Evolutionary conservation across 2,113 vertebrate species (phyloP).

Genomic region (Microcebus murinus): DNA sequence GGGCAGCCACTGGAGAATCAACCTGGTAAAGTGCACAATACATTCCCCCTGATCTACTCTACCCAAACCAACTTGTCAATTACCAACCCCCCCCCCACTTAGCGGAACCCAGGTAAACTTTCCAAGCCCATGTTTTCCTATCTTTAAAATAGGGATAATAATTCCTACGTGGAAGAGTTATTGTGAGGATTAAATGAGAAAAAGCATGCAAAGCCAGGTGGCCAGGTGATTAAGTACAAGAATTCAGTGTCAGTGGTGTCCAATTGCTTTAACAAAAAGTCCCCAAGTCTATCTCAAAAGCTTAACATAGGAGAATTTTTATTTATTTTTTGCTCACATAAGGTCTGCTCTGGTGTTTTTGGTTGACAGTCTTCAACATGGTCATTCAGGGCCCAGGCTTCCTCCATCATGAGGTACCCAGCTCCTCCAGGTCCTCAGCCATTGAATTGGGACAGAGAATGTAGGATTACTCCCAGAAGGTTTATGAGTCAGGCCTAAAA

Average conservation of each 20-base stretch:
- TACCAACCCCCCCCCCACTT: too few species aligned
- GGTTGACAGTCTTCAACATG: background rate
- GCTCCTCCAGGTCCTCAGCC: background rate
- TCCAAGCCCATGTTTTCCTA: background rate
- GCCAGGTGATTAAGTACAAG: background rate
- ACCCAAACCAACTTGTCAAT: background rate
- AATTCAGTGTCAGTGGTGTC: background rate
- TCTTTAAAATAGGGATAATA: background rate
- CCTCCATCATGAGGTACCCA: background rate
- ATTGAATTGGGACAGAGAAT: background rate
- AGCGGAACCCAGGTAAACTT: background rate
- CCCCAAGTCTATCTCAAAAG: background rate
- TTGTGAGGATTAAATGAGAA: conserved; percentile 5
- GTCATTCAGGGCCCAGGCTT: background rate
- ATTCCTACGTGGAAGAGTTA: background rate
- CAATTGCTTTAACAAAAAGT: background rate
- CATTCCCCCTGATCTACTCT: background rate
- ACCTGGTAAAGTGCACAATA: background rate
- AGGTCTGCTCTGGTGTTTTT: background rate
- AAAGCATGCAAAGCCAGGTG: background rate
- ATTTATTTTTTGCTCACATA: background rate
- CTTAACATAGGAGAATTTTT: background rate
- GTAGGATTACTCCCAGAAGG: background rate
- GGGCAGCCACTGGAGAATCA: background rate
- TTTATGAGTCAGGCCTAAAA: background rate